These are phyloP conservation scores for Coreius guichenoti DNA, from an alignment of 2,797 vertebrate species.

Conservation along the genomic window DNA sequence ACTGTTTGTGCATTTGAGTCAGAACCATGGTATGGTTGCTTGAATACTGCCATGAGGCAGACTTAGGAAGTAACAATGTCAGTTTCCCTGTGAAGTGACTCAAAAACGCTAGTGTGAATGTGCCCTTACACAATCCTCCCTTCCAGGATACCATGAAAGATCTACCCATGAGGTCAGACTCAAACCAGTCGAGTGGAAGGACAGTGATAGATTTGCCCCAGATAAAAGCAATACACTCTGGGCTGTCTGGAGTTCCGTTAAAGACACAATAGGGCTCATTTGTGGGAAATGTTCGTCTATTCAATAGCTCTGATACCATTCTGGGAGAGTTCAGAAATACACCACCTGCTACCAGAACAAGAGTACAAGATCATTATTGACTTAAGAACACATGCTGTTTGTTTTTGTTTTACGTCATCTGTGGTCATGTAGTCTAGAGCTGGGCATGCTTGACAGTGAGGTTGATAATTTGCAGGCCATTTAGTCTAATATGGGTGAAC, in stretches of 20 bases:
- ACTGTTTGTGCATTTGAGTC: neutral
- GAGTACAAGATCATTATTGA: conserved; percentile 26
- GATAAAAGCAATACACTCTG: neutral
- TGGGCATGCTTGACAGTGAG: conserved; percentile 11
- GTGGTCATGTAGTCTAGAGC: conserved; percentile 13
- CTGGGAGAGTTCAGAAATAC: neutral
- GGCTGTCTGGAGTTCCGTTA: neutral
- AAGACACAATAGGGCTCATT: neutral
- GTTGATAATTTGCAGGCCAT: conserved; percentile 53
- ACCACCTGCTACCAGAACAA: neutral
- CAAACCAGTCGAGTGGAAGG: neutral
- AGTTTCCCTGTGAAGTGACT: neutral
- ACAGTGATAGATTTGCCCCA: neutral
- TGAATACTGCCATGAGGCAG: neutral
- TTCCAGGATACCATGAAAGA: neutral
- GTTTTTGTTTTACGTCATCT: conserved; percentile 31
- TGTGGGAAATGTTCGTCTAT: neutral
- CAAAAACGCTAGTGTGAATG: neutral
- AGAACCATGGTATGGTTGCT: neutral
- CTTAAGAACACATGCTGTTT: conserved; percentile 38
- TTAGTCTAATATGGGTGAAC: conserved; percentile 26
- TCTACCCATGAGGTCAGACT: neutral
- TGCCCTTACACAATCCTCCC: neutral
- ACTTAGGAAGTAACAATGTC: neutral
- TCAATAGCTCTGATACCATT: neutral